A percentile compares a stretch with the other conserved stretches of the same genome.
These are phyloP conservation scores for Dicrurus megarhynchus DNA, from an alignment of 2,113 vertebrate species.

Conservation along the genomic window DNA sequence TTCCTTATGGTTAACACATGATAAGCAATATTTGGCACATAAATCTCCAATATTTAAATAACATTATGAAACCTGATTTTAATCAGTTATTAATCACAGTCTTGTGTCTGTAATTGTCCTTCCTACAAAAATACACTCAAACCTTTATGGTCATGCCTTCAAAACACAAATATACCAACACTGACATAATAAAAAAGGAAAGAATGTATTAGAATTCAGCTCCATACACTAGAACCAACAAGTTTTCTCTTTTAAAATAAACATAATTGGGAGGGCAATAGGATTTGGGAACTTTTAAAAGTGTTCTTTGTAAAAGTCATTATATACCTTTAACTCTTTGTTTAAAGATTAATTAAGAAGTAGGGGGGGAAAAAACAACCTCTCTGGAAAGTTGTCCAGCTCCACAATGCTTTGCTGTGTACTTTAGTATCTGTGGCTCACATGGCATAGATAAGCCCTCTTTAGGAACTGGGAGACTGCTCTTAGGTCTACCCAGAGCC, in stretches of 20 bases:
- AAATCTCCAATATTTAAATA: background rate
- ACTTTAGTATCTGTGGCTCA: background rate
- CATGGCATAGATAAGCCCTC: background rate
- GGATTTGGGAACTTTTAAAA: background rate
- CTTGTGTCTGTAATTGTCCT: background rate
- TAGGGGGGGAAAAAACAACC: accelerated
- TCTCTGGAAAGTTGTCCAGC: background rate
- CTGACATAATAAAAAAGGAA: background rate
- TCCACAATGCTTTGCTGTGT: background rate
- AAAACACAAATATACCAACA: background rate
- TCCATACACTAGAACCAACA: background rate
- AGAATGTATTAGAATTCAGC: background rate
- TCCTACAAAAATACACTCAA: background rate
- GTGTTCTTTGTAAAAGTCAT: background rate
- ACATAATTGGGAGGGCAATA: background rate
- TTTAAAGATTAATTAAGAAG: background rate
- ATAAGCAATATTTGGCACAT: background rate
- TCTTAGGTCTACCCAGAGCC: accelerated
- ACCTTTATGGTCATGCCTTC: background rate
- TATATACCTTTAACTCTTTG: background rate
- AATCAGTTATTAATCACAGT: background rate
- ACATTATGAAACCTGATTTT: background rate
- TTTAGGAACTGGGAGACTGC: background rate
- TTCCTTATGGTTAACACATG: background rate
- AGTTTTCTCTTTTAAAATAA: background rate